These are phyloP conservation scores for Apomyelois bistriatella DNA, from an alignment of 2,888 invertebrate genomes.

Conservation along the genomic window DNA sequence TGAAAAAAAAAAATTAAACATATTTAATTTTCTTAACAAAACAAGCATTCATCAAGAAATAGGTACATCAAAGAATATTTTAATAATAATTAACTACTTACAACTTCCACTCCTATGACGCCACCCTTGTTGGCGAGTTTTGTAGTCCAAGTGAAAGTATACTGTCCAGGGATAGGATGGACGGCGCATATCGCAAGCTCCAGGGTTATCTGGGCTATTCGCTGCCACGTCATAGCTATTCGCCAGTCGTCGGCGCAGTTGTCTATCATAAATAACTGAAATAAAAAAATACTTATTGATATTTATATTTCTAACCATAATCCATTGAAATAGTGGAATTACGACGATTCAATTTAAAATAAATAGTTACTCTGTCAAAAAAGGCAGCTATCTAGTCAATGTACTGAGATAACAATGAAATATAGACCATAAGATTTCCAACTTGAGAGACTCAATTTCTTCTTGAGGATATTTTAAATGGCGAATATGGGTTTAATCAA, in stretches of 20 bases:
- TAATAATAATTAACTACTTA: constrained; percentile 39
- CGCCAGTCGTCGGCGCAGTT: constrained; percentile 99
- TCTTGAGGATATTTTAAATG: no score
- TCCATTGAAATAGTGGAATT: no score
- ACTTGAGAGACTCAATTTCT: no score
- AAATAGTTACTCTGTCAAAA: no score
- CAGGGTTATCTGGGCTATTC: constrained; percentile 94
- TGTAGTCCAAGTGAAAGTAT: constrained; percentile 97
- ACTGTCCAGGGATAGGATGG: constrained; percentile 98
- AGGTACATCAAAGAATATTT: not conserved
- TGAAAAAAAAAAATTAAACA: no score
- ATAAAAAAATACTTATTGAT: constrained; percentile 36
- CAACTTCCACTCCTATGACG: constrained; percentile 82
- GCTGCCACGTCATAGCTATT: constrained; percentile 99
- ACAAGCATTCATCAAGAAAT: not conserved
- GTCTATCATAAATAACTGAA: constrained; percentile 99
- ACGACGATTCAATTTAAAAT: no score
- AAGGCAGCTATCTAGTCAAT: no score
- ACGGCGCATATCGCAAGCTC: constrained; percentile 98
- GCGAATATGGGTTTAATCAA: no score
- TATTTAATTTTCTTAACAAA: no score
- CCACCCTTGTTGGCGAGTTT: constrained; percentile 94
- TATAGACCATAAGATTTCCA: no score
- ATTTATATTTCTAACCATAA: no score
- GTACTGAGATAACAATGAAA: no score